Evolutionary conservation across 1,140 invertebrate species (phyloP), one percentile per base, ranked within the genome.

Genomic region (Drosophila sp.): DNA sequence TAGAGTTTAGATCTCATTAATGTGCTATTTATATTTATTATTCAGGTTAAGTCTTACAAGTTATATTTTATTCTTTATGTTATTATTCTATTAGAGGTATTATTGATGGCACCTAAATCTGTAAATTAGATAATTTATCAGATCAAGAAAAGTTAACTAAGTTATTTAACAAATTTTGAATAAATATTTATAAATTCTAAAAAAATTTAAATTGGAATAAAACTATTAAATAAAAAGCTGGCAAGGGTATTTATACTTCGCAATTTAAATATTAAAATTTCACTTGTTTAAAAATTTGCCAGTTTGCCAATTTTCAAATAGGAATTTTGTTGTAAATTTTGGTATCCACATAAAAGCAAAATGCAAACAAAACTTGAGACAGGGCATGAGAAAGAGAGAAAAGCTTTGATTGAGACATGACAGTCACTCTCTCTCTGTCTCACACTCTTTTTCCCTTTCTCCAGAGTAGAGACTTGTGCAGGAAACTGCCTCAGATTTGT

Each of bases 401-500:
- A 25, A 29, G 50, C 71, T 63, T 58, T 77, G 75, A 77, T 74
- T 70, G 75, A 77, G 75, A 74, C 41, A 43, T 59, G 53, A 70
- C 51, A 65, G 61, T 46, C n/a, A n/a, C n/a, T n/a, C n/a, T n/a
- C n/a, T n/a, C n/a, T n/a, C n/a, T n/a, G n/a, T 27, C 14, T 14
- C 14, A 16, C n/a, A 43, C 13, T 14, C 40, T 25, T 18, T 13
- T 11, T 4, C 34, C 4, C 34, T n/a, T 38, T 11, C 34, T 38
- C 34, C 4, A 8, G 4, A 8, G 11, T 38, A 9, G n/a, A n/a
- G n/a, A n/a, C n/a, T 25, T 51, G 56, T 27, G 13, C 27, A 45
- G 61, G 45, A 51, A 64, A 56, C 38, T 51, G 27, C 38, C 41
- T 32, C 45, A 63, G 76, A 83, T 83, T 82, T 83, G 80, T 59